Evolutionary conservation across 37 sponge, comb jelly and placozoan species (phyloP).

Genomic region (Trichoplax adhaerens): DNA sequence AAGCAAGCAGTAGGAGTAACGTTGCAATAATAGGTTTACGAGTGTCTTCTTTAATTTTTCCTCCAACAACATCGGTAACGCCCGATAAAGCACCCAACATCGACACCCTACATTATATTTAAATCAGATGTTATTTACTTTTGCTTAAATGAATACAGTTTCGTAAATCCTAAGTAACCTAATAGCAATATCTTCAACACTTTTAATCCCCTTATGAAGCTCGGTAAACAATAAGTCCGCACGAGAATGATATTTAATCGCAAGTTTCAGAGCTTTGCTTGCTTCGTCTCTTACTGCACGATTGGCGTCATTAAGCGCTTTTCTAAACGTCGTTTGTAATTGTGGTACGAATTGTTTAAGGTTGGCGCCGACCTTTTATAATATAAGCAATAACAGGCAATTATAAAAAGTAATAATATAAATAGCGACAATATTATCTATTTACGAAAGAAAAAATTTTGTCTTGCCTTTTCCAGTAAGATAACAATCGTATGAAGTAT

Average conservation of each 20-base stretch:
- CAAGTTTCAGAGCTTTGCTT: constrained; percentile 42
- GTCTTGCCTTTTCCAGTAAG: constrained; percentile 58
- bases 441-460: neutral
- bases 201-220: constrained; percentile 70
- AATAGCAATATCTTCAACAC: no score
- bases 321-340: constrained; percentile 90
- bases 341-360: constrained; percentile 80
- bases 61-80: no score
- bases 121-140: no score
- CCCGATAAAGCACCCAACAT: no score
- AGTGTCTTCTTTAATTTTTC: no score
- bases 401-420: neutral
- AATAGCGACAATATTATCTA: neutral
- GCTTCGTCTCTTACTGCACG: constrained; percentile 54
- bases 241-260: constrained; percentile 39
- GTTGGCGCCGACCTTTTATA: constrained; percentile 43
- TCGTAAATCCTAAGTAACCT: no score
- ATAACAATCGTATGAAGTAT: constrained; percentile 67
- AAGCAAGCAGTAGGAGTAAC: no score
- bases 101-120: no score
- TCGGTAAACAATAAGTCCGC: constrained; percentile 81
- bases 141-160: no score
- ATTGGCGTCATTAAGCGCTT: constrained; percentile 70
- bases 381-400: neutral
- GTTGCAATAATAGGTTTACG: no score